Conservation (phyloP, 2,797 vertebrate genomes). For the Periparus ater region DNA sequence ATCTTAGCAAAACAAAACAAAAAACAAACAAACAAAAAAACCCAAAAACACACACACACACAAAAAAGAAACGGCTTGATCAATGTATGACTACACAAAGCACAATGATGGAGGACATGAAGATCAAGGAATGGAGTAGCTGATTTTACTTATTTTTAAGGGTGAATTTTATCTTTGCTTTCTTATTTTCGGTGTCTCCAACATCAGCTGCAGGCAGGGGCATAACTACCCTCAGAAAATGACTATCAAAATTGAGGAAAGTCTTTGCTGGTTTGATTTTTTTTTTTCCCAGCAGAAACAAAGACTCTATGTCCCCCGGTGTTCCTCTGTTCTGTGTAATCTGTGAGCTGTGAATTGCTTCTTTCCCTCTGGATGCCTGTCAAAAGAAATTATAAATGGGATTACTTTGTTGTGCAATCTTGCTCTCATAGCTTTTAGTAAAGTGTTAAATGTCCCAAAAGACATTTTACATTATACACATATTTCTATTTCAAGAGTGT, state of each 20-base stretch:
- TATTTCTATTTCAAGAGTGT: accelerated
- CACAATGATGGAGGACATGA: background rate
- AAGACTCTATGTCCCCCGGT: background rate
- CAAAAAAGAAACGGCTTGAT: background rate
- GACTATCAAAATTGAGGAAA: background rate
- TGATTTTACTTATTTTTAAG: background rate
- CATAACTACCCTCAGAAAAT: background rate
- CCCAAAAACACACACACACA: background rate
- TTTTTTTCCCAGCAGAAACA: background rate
- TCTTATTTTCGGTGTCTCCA: background rate
- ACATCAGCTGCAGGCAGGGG: background rate
- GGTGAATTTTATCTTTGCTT: background rate
- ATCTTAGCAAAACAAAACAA: background rate
- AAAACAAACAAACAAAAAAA: background rate
- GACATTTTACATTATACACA: background rate
- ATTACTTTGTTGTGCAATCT: background rate
- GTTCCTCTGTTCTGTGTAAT: background rate
- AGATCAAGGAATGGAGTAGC: background rate
- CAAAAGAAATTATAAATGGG: background rate
- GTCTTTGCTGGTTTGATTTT: background rate
- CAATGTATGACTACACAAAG: background rate
- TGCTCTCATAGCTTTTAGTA: background rate
- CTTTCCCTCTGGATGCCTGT: background rate
- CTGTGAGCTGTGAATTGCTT: background rate
- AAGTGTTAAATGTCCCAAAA: background rate